Evolutionary conservation across 2,113 vertebrate species (phyloP).

Genomic region (Toxotes jaculatrix): DNA sequence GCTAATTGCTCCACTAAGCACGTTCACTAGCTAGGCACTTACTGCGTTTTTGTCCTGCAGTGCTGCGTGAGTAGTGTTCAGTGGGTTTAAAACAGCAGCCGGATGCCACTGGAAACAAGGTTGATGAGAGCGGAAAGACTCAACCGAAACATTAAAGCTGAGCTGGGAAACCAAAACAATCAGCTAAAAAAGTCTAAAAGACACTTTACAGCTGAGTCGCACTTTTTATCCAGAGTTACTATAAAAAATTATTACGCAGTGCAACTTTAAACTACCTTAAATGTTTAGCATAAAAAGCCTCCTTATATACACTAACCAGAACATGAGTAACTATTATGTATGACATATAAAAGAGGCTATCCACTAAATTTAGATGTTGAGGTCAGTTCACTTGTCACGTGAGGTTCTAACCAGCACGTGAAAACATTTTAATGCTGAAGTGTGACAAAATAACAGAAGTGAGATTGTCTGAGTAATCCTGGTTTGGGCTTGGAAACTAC

Average conservation of each 20-base stretch:
- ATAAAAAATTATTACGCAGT: background rate
- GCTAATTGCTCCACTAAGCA: too few relatives aligned
- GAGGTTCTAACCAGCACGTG: background rate
- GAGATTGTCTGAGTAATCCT: conserved; percentile 5
- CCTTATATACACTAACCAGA: too few relatives aligned
- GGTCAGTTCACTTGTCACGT: too few relatives aligned
- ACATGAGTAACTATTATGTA: background rate
- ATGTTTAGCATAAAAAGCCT: background rate
- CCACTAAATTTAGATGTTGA: background rate
- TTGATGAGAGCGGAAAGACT: background rate
- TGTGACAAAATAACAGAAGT: background rate
- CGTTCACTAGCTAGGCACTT: too few relatives aligned
- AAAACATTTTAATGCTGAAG: background rate
- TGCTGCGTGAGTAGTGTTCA: too few relatives aligned
- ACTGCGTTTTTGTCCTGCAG: too few relatives aligned
- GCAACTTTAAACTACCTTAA: background rate
- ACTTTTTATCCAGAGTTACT: background rate
- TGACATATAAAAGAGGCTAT: background rate
- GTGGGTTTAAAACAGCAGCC: too few relatives aligned
- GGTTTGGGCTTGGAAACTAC: background rate
- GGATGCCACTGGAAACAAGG: background rate
- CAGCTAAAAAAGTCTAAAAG: background rate
- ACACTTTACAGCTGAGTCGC: background rate
- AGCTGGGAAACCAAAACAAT: background rate
- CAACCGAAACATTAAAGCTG: background rate